Percentiles rank a stretch among this genome's conserved stretches.
These are phyloP conservation scores for Clamator glandarius DNA, from an alignment of 2,797 vertebrate genomes.

Conservation along the genomic window DNA sequence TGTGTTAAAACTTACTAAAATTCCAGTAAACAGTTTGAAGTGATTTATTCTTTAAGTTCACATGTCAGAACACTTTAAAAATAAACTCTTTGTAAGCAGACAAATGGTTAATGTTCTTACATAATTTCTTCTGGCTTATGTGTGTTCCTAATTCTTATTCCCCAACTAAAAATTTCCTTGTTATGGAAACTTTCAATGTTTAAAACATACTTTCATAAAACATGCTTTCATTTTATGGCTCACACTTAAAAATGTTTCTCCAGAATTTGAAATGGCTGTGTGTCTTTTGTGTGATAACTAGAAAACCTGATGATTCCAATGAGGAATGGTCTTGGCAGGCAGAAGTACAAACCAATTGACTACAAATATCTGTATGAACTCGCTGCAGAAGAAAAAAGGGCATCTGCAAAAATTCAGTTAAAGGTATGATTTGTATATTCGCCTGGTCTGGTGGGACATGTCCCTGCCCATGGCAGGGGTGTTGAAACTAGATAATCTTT, in stretches of 20 bases:
- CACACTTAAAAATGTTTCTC: background rate
- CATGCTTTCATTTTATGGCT: background rate
- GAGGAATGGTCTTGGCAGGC: slow-evolving; percentile 80
- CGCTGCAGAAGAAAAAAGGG: slow-evolving; percentile 81
- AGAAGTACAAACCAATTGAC: slow-evolving; percentile 84
- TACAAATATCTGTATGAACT: slow-evolving; percentile 83
- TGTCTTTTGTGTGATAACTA: slow-evolving; percentile 71
- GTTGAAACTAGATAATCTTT: no score
- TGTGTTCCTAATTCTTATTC: background rate
- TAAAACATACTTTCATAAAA: background rate
- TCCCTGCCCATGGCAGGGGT: no score
- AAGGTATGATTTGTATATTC: slow-evolving; percentile 81
- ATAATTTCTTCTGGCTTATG: background rate
- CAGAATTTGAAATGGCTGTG: slow-evolving; percentile 6
- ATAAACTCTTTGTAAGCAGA: background rate
- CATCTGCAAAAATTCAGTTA: slow-evolving; percentile 80
- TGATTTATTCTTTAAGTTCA: background rate
- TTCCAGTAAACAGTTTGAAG: background rate
- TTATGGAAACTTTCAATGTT: background rate
- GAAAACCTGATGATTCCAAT: slow-evolving; percentile 77
- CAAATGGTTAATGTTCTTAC: background rate
- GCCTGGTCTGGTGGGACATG: no score
- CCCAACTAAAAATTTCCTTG: background rate
- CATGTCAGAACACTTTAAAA: background rate
- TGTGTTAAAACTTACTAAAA: background rate